Conservation (phyloP, 2,113 vertebrate species). For the Pipa parva region DNA sequence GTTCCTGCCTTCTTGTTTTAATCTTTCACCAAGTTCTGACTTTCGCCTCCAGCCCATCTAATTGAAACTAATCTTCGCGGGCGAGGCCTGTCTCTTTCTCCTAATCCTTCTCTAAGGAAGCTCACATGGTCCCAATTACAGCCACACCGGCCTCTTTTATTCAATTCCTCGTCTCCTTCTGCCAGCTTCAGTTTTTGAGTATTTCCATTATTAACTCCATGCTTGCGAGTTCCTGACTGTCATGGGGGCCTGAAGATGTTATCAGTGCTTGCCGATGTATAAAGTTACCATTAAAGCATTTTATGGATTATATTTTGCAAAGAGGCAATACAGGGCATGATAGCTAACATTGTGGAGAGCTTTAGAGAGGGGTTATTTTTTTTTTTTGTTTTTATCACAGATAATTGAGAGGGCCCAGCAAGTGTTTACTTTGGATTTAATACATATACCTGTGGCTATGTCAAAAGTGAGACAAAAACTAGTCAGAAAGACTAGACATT, state of each 20-base stretch:
- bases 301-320: slow-evolving; percentile 82
- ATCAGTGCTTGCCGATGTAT: slow-evolving; percentile 81
- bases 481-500: slow-evolving; percentile 38
- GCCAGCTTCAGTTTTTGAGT: slow-evolving; percentile 78
- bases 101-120: slow-evolving; percentile 84
- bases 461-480: slow-evolving; percentile 44
- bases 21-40: slow-evolving; percentile 77
- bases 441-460: slow-evolving; percentile 46
- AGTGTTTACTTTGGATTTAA: slow-evolving; percentile 51
- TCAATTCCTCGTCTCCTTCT: slow-evolving; percentile 73
- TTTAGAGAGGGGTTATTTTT: slow-evolving; percentile 46
- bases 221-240: slow-evolving; percentile 94
- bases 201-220: slow-evolving; percentile 95
- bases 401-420: slow-evolving; percentile 50
- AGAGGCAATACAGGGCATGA: slow-evolving; percentile 67
- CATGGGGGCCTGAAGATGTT: slow-evolving; percentile 94
- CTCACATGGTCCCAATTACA: slow-evolving; percentile 99
- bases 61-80: slow-evolving; percentile 96
- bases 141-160: slow-evolving; percentile 77
- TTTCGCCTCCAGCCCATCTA: slow-evolving; percentile 94
- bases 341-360: slow-evolving; percentile 56
- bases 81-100: slow-evolving; percentile 90
- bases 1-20: slow-evolving; percentile 75
- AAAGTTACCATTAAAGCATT: slow-evolving; percentile 93
- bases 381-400: slow-evolving; percentile 50